A percentile compares a stretch with the other conserved stretches of the same genome.
These are phyloP conservation scores for Macrochelys suwanniensis DNA, from an alignment of 2,797 vertebrate species.

Conservation along the genomic window DNA sequence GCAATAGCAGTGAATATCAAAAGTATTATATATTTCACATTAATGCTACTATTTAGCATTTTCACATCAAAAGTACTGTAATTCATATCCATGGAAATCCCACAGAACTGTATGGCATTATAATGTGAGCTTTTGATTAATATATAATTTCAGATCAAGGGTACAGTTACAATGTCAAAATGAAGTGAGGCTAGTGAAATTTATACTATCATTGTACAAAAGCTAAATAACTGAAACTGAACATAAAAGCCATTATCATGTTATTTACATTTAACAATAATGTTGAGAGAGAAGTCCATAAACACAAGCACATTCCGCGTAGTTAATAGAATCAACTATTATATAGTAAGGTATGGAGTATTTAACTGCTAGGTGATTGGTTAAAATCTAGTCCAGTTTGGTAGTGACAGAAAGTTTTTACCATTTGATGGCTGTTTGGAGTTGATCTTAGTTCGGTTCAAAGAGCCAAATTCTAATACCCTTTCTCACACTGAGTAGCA, in stretches of 20 bases:
- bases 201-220: constrained; percentile 16
- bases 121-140: background rate
- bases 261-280: background rate
- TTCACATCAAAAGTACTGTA: constrained; percentile 9
- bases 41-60: background rate
- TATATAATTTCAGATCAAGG: background rate
- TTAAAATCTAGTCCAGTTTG: background rate
- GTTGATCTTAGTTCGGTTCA: background rate
- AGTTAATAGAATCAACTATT: background rate
- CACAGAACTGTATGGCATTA: background rate
- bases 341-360: background rate
- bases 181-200: background rate
- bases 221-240: background rate
- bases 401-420: background rate
- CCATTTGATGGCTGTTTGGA: background rate
- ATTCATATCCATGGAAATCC: background rate
- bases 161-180: background rate
- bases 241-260: background rate
- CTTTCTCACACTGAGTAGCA: background rate
- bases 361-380: background rate
- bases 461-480: background rate
- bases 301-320: accelerated
- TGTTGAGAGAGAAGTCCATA: background rate
- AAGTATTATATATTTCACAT: constrained; percentile 25
- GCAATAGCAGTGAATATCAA: constrained; percentile 18